Conservation (phyloP, 2,113 vertebrate species). For the Lontra canadensis region DNA sequence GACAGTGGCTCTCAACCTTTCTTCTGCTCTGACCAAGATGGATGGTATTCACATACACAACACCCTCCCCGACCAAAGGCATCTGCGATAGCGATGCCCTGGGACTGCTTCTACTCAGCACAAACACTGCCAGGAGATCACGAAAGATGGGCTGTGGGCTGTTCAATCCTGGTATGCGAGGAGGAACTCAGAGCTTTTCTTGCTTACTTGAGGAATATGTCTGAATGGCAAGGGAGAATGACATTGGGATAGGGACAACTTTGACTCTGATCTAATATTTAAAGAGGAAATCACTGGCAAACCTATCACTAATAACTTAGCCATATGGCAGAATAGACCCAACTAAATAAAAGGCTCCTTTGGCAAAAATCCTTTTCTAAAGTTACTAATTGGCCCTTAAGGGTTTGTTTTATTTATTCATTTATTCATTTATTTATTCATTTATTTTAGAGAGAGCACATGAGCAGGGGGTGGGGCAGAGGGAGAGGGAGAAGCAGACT, state of each 20-base stretch:
- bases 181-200: background rate
- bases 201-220: background rate
- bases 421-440: background rate
- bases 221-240: background rate
- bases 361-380: background rate
- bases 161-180: background rate
- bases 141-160: background rate
- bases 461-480: background rate
- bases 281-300: conserved; percentile 1
- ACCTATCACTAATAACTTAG: background rate
- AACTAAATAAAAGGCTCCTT: background rate
- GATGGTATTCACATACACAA: background rate
- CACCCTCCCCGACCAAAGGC: background rate
- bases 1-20: background rate
- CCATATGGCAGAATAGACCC: background rate
- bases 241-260: background rate
- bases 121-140: background rate
- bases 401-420: background rate
- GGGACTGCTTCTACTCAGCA: background rate
- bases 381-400: background rate
- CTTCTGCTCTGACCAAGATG: background rate
- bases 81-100: background rate
- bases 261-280: background rate
- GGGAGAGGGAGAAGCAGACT: background rate
- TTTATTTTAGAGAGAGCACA: too few relatives aligned